Conservation (phyloP, 2,797 vertebrate genomes). For the Microchirus variegatus region DNA sequence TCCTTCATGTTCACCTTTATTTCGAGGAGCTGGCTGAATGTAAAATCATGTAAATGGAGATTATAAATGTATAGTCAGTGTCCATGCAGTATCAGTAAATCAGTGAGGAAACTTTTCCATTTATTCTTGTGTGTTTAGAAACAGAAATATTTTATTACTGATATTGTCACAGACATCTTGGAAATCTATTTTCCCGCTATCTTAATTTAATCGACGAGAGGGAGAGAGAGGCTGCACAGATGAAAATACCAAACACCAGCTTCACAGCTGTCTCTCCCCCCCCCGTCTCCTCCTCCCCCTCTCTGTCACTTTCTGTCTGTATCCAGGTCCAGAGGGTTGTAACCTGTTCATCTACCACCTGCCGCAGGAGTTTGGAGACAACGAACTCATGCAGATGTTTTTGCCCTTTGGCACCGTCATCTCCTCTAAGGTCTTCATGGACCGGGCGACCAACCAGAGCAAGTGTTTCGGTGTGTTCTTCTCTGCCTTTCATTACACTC, state of each 20-base stretch:
- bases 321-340: conserved; percentile 96
- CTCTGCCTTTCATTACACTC: neutral
- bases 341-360: conserved; percentile 99
- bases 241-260: conserved; percentile 33
- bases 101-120: conserved; percentile 26
- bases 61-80: conserved; percentile 13
- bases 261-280: conserved; percentile 22
- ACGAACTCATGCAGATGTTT: conserved; percentile 99
- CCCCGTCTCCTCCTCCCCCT: conserved; percentile 3
- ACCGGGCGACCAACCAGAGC: conserved; percentile 99
- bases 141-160: conserved; percentile 18
- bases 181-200: conserved; percentile 43
- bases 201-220: conserved; percentile 36
- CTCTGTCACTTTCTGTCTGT: conserved; percentile 24
- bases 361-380: conserved; percentile 99
- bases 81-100: conserved; percentile 28
- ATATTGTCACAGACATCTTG: conserved; percentile 28
- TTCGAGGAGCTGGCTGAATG: conserved; percentile 22
- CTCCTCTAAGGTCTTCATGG: conserved; percentile 99
- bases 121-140: conserved; percentile 34
- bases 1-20: conserved; percentile 38
- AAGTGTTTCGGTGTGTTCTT: conserved; percentile 94
- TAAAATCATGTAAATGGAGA: conserved; percentile 14
- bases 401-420: conserved; percentile 97
- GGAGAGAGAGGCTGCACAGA: conserved; percentile 24